These are phyloP conservation scores for Nomada fucata DNA, from an alignment of 2,888 invertebrate genomes.

Conservation along the genomic window DNA sequence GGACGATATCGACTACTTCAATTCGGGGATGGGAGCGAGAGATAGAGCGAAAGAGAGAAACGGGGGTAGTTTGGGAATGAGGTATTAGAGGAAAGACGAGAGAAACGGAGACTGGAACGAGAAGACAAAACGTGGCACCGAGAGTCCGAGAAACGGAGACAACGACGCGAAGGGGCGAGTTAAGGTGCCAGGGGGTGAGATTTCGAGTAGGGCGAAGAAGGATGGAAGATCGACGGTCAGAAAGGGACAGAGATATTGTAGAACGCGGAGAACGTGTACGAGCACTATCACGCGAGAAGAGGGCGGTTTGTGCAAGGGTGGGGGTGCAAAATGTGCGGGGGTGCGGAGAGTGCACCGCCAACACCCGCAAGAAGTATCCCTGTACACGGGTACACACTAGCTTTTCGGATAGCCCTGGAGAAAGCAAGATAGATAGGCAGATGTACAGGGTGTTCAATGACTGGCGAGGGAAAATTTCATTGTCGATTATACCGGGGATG, in stretches of 20 bases:
- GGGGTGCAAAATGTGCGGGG: conserved; percentile 29
- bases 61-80: conserved; percentile 11
- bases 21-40: conserved; percentile 70
- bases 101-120: background rate
- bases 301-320: conserved; percentile 19
- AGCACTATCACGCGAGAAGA: conserved; percentile 54
- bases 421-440: conserved; percentile 11
- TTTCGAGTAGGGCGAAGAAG: conserved; percentile 22
- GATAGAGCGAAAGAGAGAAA: conserved; percentile 18
- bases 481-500: too few relatives aligned
- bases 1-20: conserved; percentile 82
- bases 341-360: conserved; percentile 51
- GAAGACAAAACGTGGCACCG: conserved; percentile 32
- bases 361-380: conserved; percentile 61
- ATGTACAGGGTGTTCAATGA: background rate
- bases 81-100: conserved; percentile 14
- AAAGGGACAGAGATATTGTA: conserved; percentile 53
- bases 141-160: conserved; percentile 37
- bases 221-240: conserved; percentile 36
- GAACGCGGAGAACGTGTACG: conserved; percentile 60
- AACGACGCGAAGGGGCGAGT: conserved; percentile 4
- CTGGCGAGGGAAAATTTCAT: too few relatives aligned
- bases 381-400: conserved; percentile 57
- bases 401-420: conserved; percentile 39
- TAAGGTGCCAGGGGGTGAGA: conserved; percentile 21